These are phyloP conservation scores for Fistularia tabacaria DNA, from an alignment of 2,797 vertebrate species.

Conservation along the genomic window DNA sequence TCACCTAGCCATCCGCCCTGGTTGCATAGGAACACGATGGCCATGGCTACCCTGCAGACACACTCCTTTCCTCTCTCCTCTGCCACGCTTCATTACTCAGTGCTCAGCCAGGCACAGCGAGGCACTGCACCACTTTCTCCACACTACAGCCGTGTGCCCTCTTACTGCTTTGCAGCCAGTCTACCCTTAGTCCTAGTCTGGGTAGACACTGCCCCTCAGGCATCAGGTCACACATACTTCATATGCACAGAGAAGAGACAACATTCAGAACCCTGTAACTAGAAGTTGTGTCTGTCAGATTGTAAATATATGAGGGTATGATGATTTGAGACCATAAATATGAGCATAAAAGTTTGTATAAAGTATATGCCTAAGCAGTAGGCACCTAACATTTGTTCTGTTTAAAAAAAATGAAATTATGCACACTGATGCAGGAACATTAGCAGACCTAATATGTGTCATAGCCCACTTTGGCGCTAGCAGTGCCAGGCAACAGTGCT, in stretches of 20 bases:
- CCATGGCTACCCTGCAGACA: constrained; percentile 75
- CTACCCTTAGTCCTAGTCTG: constrained; percentile 48
- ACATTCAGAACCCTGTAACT: constrained; percentile 24
- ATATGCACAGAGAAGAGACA: constrained; percentile 31
- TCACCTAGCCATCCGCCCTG: constrained; percentile 71
- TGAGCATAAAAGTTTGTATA: not conserved
- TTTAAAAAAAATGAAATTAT: constrained; percentile 16
- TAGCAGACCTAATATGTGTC: constrained; percentile 54
- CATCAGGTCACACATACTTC: constrained; percentile 58
- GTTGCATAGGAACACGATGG: constrained; percentile 75
- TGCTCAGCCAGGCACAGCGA: constrained; percentile 75
- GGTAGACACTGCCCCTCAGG: constrained; percentile 57
- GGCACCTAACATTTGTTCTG: constrained; percentile 12
- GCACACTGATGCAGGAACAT: constrained; percentile 34
- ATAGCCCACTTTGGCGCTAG: constrained; percentile 75
- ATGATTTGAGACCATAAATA: not conserved
- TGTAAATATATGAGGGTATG: not conserved
- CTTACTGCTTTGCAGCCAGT: constrained; percentile 48
- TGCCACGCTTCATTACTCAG: constrained; percentile 75
- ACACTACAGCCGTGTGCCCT: constrained; percentile 53
- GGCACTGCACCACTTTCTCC: constrained; percentile 71
- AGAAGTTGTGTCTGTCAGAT: not conserved
- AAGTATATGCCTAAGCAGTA: constrained; percentile 6
- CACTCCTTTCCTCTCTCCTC: constrained; percentile 71
- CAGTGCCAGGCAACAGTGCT: constrained; percentile 77